A percentile compares a stretch with the other conserved stretches of the same genome.
Evolutionary conservation across 2,797 vertebrate genomes (phyloP).

Genomic region (Rhodeus uyekii): DNA sequence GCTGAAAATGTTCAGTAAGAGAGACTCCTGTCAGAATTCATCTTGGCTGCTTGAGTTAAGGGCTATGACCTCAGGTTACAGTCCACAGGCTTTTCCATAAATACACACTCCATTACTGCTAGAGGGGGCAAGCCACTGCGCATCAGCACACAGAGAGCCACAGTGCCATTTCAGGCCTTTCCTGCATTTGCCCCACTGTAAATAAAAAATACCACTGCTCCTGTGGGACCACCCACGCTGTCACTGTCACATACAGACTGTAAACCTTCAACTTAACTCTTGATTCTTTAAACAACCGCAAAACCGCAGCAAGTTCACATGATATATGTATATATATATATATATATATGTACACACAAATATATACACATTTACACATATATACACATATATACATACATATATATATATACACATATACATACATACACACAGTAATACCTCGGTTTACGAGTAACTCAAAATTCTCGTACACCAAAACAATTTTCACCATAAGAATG

Average conservation of each 20-base stretch:
- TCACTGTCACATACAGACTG: neutral
- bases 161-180: constrained; percentile 10
- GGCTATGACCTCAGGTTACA: constrained; percentile 56
- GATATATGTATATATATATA: too few species aligned
- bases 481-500: too few species aligned
- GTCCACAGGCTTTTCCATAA: constrained; percentile 63
- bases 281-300: neutral
- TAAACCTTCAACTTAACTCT: neutral
- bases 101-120: constrained; percentile 64
- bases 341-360: too few species aligned
- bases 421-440: too few species aligned
- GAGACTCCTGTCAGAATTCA: constrained; percentile 69
- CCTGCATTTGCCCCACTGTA: constrained; percentile 4
- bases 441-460: too few species aligned
- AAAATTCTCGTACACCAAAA: too few species aligned
- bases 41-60: constrained; percentile 60
- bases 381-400: too few species aligned
- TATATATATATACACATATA: too few species aligned
- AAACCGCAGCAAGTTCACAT: neutral
- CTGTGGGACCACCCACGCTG: neutral
- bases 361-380: too few species aligned
- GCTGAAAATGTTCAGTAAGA: constrained; percentile 69
- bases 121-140: constrained; percentile 33
- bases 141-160: neutral
- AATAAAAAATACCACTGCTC: constrained; percentile 15